Evolutionary conservation across 2,888 invertebrate genomes (phyloP), one percentile per base, ranked within the genome.

Genomic region (Ochropleura leucogaster): DNA sequence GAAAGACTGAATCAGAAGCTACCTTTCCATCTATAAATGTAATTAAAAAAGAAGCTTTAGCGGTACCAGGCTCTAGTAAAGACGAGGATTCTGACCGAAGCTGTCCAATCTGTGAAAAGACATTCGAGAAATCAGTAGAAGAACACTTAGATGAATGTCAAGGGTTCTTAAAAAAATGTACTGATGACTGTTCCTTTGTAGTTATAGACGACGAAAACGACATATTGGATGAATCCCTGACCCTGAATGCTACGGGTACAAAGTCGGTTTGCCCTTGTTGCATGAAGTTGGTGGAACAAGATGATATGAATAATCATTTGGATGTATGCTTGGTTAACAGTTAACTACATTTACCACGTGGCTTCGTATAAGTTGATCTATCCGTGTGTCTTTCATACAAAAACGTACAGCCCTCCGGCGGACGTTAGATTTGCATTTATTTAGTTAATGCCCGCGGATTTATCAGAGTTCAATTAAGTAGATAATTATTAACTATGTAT

Each of bases 191-290:
- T 30, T 30, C 30, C 30, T 30, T 30, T 30, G 30, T 95, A 70
- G 85, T 93, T 0, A 88, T 94, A 55, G 94, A 92, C 20, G 94
- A 92, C 44, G 91, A 92, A 55, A 91, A 93, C 77, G 93, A 94
- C 84, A 89, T 91, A 62, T 92, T 94, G 70, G 94, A 95, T 87
- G 93, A 96, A 70, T 87, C 92, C 0, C 85, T 91, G 77, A 92
- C 91, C 1, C 89, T 95, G 62, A 97, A 97, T 85, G 93, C 92
- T 0, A 95, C 95, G 0, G 96, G 95, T 7, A 95, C 95, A 0
- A 96, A 95, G 86, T 93, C 92, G 3, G 97, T 97, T 0, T 98
- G 97, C 86, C 98, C 97, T 0, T 96, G 97, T 88, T 98, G 98
- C 86, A 94, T 97, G 87, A 82, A 94, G 79, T 93, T 97, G 91